Evolutionary conservation across 2,797 vertebrate genomes (phyloP).

Genomic region (Pseudochromis fuscus): DNA sequence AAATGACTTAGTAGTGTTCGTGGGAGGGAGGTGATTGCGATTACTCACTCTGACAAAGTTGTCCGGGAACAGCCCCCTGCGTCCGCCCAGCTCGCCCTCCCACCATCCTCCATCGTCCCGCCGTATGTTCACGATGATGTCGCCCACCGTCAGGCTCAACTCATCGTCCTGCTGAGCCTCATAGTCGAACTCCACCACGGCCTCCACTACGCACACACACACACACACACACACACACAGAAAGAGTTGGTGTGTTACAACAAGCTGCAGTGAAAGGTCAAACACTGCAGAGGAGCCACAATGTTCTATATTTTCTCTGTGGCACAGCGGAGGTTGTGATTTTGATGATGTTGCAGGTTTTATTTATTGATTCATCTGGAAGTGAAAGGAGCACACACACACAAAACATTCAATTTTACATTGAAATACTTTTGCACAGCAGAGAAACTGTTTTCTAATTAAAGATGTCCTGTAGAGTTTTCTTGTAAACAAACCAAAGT

Average conservation of each 20-base stretch:
- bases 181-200: slow-evolving; percentile 99
- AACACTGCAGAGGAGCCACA: background rate
- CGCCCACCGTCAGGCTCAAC: slow-evolving; percentile 96
- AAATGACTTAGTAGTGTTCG: too few species aligned
- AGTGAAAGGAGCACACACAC: background rate
- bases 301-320: background rate
- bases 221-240: background rate
- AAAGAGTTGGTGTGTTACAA: background rate
- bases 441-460: background rate
- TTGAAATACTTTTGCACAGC: background rate
- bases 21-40: background rate
- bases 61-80: slow-evolving; percentile 98
- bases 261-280: background rate
- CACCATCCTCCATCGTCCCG: slow-evolving; percentile 99
- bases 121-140: slow-evolving; percentile 97
- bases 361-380: background rate
- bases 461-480: too few species aligned
- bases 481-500: too few species aligned
- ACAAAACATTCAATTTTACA: background rate
- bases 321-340: background rate
- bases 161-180: slow-evolving; percentile 99
- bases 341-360: background rate
- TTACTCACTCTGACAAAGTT: slow-evolving; percentile 99
- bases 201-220: slow-evolving; percentile 91
- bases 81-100: slow-evolving; percentile 97